phyloP scores from a whole-genome alignment of 35 echinoderm and acorn worm species.

The Diadema setosum region DNA sequence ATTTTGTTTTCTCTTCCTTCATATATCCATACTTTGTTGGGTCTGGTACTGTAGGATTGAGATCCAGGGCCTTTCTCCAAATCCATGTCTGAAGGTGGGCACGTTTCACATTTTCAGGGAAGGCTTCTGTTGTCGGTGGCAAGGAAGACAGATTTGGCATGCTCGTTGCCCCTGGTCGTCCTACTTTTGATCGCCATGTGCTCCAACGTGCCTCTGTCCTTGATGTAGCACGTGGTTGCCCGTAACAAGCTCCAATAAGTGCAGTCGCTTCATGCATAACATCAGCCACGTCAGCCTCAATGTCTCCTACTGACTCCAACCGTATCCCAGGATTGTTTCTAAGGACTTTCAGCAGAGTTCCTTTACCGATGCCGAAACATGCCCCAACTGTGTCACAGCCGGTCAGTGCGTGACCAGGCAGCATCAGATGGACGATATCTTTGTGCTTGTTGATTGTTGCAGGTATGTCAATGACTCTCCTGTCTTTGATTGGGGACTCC shows the following conservation, averaged over 20 bases:
- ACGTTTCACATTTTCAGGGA: neutral
- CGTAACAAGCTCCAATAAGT: neutral
- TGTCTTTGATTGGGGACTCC: conserved; percentile 40
- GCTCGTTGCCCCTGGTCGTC: neutral
- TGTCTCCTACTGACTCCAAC: neutral
- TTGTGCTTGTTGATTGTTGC: neutral
- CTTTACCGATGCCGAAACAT: conserved; percentile 5
- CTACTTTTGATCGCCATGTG: neutral
- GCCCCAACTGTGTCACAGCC: neutral
- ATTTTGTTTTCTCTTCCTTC: neutral
- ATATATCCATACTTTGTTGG: neutral
- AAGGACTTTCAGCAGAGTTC: conserved; percentile 10
- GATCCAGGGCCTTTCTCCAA: neutral
- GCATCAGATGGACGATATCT: neutral
- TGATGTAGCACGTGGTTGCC: neutral
- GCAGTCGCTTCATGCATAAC: neutral
- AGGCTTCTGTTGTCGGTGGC: neutral
- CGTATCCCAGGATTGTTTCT: neutral
- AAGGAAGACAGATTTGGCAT: neutral
- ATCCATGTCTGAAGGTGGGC: neutral
- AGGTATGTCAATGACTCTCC: conserved; percentile 8
- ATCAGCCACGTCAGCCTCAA: neutral
- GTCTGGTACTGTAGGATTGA: neutral
- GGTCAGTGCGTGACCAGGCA: neutral
- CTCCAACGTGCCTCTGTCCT: conserved; percentile 9